Base-by-base conservation (phyloP, 2,797 vertebrate genomes). In the Pyrocephalus nanus region DNA sequence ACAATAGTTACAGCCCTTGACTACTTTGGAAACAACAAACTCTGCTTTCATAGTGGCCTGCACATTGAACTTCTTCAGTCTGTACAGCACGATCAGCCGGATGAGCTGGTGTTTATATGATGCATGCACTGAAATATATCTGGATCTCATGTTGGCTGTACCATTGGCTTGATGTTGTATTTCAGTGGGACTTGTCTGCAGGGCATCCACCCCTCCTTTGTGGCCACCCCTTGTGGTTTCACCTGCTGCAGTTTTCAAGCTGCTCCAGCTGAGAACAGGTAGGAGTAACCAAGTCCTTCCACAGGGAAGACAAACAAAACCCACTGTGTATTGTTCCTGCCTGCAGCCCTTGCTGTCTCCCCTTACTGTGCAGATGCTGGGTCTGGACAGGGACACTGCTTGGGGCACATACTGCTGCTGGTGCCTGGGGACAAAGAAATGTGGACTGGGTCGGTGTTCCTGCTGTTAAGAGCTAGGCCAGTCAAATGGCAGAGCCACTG, bases 281-380 rank as follows among this genome's bases (percentile, higher is more conserved):
- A 50, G 27, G 19, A 72, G 34, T 11, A 91, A 47, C 6, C 1
- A 6, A 85, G 51, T 25, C 47, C 20, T 86, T 54, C 38, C 21
- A 7, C 0, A 57, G 21, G 34, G 53, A 17, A 64, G 57, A 8
- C 27, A 69, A 79, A 8, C 10, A 26, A 54, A 84, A 50, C 2
- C 7, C 51, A 18, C 6, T 13, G 4, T 0, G 0, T 23, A 26
- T 19, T 74, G 19, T 27, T 42, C 17, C 8, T 43, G 32, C 9
- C 30, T 4, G 1, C 57, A 51, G 54, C 14, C 12, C 20, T 81
- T 77, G 61, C 23, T 62, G 15, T 22, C 19, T 81, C 15, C 18
- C 16, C 30, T 32, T 8, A 25, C 13, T 30, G 11, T 11, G 12
- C 11, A n/a, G n/a, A 36, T 66, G 26, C 55, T 76, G 50, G 22